Base-by-base conservation (phyloP, 2,888 invertebrate genomes). In the Pammene aurita region DNA sequence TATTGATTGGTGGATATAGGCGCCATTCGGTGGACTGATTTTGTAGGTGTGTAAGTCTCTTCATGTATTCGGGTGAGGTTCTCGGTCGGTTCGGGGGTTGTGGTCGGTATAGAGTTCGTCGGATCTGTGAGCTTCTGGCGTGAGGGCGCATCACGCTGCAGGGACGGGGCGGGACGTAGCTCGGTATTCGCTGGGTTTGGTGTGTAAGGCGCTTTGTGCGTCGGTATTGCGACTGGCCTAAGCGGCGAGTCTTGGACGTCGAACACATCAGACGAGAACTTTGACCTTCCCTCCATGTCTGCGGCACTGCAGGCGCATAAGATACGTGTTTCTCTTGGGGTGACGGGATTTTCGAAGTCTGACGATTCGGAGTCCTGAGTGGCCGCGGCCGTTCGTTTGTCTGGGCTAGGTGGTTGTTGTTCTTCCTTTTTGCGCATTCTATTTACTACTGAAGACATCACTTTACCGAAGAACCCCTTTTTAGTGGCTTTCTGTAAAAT, bases 401-500 rank as follows among this genome's bases (percentile, higher is more conserved):
- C 61, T 5, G 6, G 5, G 7, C 35, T 11, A 16, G 35, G 48
- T 13, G 38, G 13, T 13, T 5, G 44, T 58, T 13, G 18, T 13
- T 58, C 58, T n/a, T 26, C 26, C 26, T 62, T 62, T 62, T 10
- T 50, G n/a, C 50, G 62, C 50, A 62, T 52, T 11, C n/a, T 50
- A 2, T 52, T 62, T 0, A 62, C 50, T 13, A 62, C 50, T 26
- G 52, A 52, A n/a, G 62, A 62, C 41, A 62, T 38, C 7, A 62
- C 41, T 41, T 62, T 62, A 7, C 62, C 62, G 41, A 62, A 62
- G 41, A 90, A 56, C 13, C 85, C 78, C 9, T 72, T 75, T 69
- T 84, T 82, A 71, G 78, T 73, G 62, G 77, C 72, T 73, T 77
- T 79, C 78, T 82, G 60, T 18, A 26, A 26, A 48, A n/a, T n/a